Evolutionary conservation across 1,140 invertebrate genomes (phyloP).

Genomic region (Trichoplusia ni): DNA sequence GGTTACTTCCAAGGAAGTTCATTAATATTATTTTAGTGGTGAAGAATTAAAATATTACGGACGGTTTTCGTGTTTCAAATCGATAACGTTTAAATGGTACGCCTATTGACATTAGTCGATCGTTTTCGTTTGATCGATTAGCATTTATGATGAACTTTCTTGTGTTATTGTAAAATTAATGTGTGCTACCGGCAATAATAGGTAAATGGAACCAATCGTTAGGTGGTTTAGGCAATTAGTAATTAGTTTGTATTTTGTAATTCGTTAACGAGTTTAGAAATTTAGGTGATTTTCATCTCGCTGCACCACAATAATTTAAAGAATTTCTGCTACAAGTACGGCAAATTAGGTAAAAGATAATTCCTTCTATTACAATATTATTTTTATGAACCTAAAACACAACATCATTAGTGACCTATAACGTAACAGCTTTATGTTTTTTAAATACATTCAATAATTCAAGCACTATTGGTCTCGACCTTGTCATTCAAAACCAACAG

Average conservation of each 20-base stretch:
- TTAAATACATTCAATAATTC: conserved; percentile 4
- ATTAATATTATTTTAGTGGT: too few species aligned
- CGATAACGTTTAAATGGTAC: conserved; percentile 21
- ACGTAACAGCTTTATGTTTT: neutral
- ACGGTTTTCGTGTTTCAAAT: conserved; percentile 16
- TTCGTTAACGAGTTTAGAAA: too few species aligned
- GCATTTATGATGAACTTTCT: conserved; percentile 9
- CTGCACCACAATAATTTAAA: too few species aligned
- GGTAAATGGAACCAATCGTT: conserved; percentile 6
- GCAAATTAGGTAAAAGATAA: too few species aligned
- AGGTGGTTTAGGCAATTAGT: neutral
- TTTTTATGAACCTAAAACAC: too few species aligned
- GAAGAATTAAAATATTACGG: too few species aligned
- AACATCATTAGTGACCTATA: neutral
- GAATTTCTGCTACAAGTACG: too few species aligned
- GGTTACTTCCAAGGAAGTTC: neutral
- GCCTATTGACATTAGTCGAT: conserved; percentile 11
- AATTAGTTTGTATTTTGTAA: too few species aligned
- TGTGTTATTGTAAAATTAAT: conserved; percentile 2
- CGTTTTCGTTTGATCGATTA: conserved; percentile 17
- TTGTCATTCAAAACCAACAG: conserved; percentile 2
- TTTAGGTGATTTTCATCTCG: too few species aligned
- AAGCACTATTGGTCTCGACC: neutral
- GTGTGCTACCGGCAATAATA: conserved; percentile 5
- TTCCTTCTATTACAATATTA: too few species aligned